phyloP scores from a whole-genome alignment of 2,113 vertebrate genomes.

The Aplodontia rufa region DNA sequence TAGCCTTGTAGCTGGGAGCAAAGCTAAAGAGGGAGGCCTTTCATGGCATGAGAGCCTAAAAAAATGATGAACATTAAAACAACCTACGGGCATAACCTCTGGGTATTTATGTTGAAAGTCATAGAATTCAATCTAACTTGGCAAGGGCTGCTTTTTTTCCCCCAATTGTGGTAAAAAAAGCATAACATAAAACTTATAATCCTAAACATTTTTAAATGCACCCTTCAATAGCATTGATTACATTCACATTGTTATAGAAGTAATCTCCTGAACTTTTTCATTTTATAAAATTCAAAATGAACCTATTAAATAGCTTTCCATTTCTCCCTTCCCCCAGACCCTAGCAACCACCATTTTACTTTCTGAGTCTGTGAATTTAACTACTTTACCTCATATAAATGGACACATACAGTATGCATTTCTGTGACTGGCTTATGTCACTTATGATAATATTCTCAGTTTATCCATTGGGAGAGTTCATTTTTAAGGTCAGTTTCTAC shows the following conservation, averaged over 20 bases:
- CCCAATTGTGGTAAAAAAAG: background rate
- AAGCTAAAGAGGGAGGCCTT: background rate
- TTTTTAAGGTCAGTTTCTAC: constrained; percentile 20
- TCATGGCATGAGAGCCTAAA: background rate
- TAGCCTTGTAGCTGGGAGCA: background rate
- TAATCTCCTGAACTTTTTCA: background rate
- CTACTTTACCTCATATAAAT: background rate
- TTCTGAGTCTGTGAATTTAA: background rate
- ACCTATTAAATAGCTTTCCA: background rate
- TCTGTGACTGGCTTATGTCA: background rate
- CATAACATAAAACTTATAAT: background rate
- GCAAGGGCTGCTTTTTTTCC: background rate
- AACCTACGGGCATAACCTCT: background rate
- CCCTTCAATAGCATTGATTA: background rate
- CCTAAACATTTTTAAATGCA: background rate
- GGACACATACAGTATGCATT: background rate
- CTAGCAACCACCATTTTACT: background rate
- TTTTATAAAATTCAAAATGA: background rate
- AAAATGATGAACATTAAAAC: background rate
- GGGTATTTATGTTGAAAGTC: background rate
- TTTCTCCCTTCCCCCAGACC: rapidly evolving
- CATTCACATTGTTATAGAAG: background rate
- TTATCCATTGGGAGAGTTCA: background rate
- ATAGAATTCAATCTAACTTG: background rate
- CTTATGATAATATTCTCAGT: background rate